Percentiles rank a stretch among this genome's conserved stretches.
Conservation (phyloP, 2,797 vertebrate species). For the Sylvilagus floridanus region DNA sequence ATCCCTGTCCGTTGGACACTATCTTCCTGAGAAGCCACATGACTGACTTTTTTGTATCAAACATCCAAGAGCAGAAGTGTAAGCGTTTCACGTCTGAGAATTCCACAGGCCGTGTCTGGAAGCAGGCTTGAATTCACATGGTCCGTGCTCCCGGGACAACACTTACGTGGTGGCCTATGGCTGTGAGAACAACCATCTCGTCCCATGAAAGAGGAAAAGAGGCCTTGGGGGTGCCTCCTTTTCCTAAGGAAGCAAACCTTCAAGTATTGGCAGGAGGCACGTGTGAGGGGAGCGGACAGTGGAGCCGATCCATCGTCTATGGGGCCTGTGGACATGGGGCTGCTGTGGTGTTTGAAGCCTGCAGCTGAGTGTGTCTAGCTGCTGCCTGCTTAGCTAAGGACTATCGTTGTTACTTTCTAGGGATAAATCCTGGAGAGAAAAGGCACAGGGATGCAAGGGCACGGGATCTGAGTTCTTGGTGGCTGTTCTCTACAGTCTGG, state of each 20-base stretch:
- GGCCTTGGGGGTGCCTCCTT: not conserved
- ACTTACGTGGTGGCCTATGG: too few species aligned
- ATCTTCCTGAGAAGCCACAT: not conserved
- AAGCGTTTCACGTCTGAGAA: not conserved
- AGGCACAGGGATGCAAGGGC: not conserved
- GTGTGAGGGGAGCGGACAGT: not conserved
- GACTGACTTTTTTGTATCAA: not conserved
- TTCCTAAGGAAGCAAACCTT: not conserved
- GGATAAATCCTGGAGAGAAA: not conserved
- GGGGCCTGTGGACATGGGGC: not conserved
- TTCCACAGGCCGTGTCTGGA: not conserved
- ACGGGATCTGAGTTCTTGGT: not conserved
- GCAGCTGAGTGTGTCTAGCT: not conserved
- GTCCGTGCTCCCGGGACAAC: not conserved
- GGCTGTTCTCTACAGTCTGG: not conserved
- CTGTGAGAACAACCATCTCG: not conserved
- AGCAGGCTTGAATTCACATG: not conserved
- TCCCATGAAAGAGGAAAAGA: not conserved
- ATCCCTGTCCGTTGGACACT: not conserved
- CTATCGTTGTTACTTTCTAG: not conserved
- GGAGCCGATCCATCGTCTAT: not conserved
- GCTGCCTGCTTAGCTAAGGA: not conserved
- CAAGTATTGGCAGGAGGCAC: not conserved
- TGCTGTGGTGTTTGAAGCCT: not conserved
- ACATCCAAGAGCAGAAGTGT: not conserved